Evolutionary conservation across 2,888 invertebrate genomes (phyloP), one percentile per base, ranked within the genome.

Genomic region (Epinotia brunnichana): DNA sequence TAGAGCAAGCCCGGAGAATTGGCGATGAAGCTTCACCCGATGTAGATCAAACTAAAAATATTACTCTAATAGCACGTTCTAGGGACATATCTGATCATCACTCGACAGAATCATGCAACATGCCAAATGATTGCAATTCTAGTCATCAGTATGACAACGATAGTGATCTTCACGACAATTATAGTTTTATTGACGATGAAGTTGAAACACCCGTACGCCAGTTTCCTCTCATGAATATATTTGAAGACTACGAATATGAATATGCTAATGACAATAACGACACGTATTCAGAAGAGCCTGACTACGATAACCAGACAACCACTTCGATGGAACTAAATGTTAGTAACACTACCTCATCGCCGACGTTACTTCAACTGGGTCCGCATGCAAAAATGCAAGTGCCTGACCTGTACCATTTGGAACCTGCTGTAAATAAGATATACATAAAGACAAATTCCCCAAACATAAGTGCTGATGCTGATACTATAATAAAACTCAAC

Each of bases 351-450:
- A 71, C n/a, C 39, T 7, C 29, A 51, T 21, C 35, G 19, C 51
- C 21, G 19, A 0, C 56, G 75, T 59, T 76, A 79, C 73, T 35
- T 79, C 10, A 74, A 78, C 1, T 9, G n/a, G n/a, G 15, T 15
- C n/a, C 63, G 54, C 9, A 21, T 48, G 17, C n/a, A 41, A 19
- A 21, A 53, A 21, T 44, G 4, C 70, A 69, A 35, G 59, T 74
- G 57, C 68, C 75, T 19, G 87, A 87, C 72, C 89, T 90, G 77
- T 88, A 83, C 75, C 89, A 87, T 79, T 77, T 90, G 69, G 79
- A 85, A 70, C 88, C 91, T 17, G 90, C 87, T 24, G 77, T 79
- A 56, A 77, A 75, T 13, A 76, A 74, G 70, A 53, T 79, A 7
- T 64, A 77, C 44, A 53, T 77, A 74, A 73, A 64, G 51, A 76